Evolutionary conservation across 2,888 invertebrate genomes (phyloP), one percentile per base, ranked within the genome.

Genomic region (Lingula anatina): DNA sequence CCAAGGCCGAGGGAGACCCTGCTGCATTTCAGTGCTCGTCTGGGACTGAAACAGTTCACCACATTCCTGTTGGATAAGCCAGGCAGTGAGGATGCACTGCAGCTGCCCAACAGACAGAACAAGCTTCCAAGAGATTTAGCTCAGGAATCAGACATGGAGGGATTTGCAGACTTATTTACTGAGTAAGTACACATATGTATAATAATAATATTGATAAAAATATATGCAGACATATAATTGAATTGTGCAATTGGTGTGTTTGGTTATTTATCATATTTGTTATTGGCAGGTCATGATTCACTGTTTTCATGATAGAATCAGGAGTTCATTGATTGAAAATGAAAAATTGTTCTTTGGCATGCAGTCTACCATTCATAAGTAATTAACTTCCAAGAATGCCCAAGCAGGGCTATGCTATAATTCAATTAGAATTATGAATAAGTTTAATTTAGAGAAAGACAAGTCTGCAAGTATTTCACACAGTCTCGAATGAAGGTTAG

Each of bases 1-100:
- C 46, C 44, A 12, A 48, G 49, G 38, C 56, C 57, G 7, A 51
- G 66, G 26, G 67, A 68, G 49, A 66, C 65, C 0, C 48, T 71
- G 35, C 55, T 71, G 20, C 70, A 70, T 56, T 68, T 70, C 52
- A 58, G 62, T 43, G 71, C 68, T 3, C 55, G 66, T 1, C 60
- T 68, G 9, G 70, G 70, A 12, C 55, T 70, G 27, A 46, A 53
- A 20, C 53, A 61, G 46, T 62, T 69, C 21, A 62, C 68, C 12
- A 47, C 54, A 9, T 65, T 63, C 47, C 56, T 71, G n/a, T 47
- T 70, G 20, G 55, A 56, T 27, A 63, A 65, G 51, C 59, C 66
- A 4, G 68, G 70, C 5, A 57, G 63, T 40, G 51, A 65, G 40
- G 55, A 54, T 25, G 62, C 62, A 9, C 55, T 68, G 18, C 45